Percentiles rank a stretch among this genome's conserved stretches.
phyloP scores from a whole-genome alignment of 2,113 vertebrate species.

The Tympanuchus pallidicinctus region DNA sequence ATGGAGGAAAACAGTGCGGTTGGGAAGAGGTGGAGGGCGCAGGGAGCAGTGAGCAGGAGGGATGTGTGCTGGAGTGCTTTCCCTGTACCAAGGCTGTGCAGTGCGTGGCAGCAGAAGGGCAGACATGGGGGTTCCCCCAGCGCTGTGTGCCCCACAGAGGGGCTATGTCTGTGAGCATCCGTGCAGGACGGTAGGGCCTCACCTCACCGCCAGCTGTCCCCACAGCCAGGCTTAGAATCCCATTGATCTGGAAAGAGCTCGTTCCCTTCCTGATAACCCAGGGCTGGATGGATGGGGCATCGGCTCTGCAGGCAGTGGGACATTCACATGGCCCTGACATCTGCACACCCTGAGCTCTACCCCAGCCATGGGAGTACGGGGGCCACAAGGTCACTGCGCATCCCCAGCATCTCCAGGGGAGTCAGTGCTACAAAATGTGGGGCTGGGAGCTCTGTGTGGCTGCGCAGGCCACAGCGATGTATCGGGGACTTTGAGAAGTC shows the following conservation, averaged over 20 bases:
- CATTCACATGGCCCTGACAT: accelerated
- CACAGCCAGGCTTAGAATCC: conserved; percentile 4
- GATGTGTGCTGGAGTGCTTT: background rate
- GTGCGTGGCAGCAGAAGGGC: background rate
- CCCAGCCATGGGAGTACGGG: background rate
- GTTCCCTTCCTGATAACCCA: background rate
- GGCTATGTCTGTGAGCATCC: accelerated
- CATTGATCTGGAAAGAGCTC: background rate
- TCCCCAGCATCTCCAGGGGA: background rate
- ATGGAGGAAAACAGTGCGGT: background rate
- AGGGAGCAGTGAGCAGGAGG: background rate
- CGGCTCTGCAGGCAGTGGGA: background rate
- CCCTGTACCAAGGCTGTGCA: background rate
- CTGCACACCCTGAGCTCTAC: background rate
- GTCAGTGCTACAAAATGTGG: background rate
- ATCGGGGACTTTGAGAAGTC: background rate
- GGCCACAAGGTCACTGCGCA: accelerated
- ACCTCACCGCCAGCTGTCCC: background rate
- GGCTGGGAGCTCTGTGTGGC: background rate
- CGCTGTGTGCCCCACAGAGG: background rate
- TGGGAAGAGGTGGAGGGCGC: background rate
- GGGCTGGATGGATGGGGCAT: background rate
- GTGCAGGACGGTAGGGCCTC: background rate
- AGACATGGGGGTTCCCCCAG: accelerated
- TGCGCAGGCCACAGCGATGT: background rate